Evolutionary conservation across 2,888 invertebrate species (phyloP), one percentile per base, ranked within the genome.

Genomic region (Prenolepis imparis): DNA sequence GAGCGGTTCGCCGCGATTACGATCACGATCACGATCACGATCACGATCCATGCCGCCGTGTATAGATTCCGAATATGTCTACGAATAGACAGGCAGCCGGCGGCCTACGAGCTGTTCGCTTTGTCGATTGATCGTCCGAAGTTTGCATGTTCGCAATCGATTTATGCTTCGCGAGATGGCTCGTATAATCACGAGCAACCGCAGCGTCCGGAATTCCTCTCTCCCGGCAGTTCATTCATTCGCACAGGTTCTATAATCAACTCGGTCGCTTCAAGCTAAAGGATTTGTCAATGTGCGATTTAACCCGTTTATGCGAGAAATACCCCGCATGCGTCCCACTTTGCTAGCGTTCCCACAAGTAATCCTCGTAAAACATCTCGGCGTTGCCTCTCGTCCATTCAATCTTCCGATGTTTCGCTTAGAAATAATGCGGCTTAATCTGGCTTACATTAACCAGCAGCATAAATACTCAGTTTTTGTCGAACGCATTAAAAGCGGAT

Each of bases 1-100:
- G 87, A 89, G 78, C 87, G 32, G 88, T 88, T 77, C 86, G 63
- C 67, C 67, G 86, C 84, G 87, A 91, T 88, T 88, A 88, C 52
- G 52, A 36, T 36, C 36, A 36, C 87, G 83, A 88, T 82, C 75
- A 87, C 85, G 83, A n/a, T n/a, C n/a, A n/a, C n/a, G n/a, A 85
- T 85, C 83, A 59, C 68, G 70, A 70, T 78, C 32, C 70, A 59
- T 67, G n/a, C 39, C 48, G 36, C 6, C 84, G 61, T 81, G 84
- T 74, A 78, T 55, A 41, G 55, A 59, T 41, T 52, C 52, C 83
- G 66, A 74, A 82, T 21, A n/a, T 15, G 18, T 36, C 52, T 39
- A n/a, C 68, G 3, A 77, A 68, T 55, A 44, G 39, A 18, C 44
- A 24, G 32, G 18, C 68, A 32, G 15, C 11, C n/a, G 28, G 11